Base-by-base conservation (phyloP, 2,888 invertebrate species). In the Linnaemya vulpina region DNA sequence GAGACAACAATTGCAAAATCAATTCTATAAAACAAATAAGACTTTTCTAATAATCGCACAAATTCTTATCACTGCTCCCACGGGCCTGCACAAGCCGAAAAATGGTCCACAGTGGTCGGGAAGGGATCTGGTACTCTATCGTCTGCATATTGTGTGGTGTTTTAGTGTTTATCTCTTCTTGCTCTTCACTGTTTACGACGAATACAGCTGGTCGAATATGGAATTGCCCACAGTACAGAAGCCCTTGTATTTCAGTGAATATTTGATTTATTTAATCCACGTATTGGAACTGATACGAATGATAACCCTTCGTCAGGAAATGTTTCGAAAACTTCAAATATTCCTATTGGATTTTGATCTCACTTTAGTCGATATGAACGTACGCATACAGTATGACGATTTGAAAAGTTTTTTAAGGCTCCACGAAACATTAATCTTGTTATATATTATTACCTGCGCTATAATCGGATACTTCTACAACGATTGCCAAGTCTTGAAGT, bases 231-330 rank as follows among this genome's bases (percentile, higher is more conserved):
- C 80, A 11, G 74, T 88, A 11, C 88, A 89, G 38, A 88, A 88
- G 38, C 87, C 87, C 5, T 30, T 89, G 0, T 89, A 82, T 82
- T 86, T 87, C 38, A 84, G 78, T 73, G 89, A 89, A 81, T 89
- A 87, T 62, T 1, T 88, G 0, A 73, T 88, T 7, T 87, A 86
- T 73, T 60, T 88, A 2, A 4, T 87, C 0, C 88, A 89, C 40
- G 67, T 88, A 11, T 40, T 87, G 1, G 82, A 84, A 20, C 75
- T 88, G 1, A 83, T 88, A 8, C 13, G 75, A 8, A 43, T 77
- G 15, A 79, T 81, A n/a, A 86, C 71, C 30, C 49, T 51, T 60
- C 83, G 82, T 1, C 86, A 80, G 35, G 65, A 74, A 5, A 83
- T 43, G 5, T 87, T 86, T 63, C 25, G 68, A 9, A 62, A 62